Evolutionary conservation across 2,888 invertebrate species (phyloP).

Genomic region (Myopa testacea): DNA sequence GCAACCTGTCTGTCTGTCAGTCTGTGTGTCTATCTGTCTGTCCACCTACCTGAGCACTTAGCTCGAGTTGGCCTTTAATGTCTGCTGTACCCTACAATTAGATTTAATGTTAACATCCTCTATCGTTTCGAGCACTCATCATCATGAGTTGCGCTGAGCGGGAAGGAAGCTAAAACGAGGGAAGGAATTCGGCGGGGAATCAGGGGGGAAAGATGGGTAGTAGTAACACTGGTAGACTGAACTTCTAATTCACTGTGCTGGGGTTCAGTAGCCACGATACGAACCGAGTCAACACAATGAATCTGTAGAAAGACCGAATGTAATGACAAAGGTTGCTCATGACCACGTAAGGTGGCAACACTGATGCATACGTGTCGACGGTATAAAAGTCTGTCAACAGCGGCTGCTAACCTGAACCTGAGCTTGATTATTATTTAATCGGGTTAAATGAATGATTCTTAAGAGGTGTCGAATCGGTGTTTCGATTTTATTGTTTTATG

Average conservation of each 20-base stretch:
- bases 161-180: too few relatives aligned
- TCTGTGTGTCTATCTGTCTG: slow-evolving; percentile 10
- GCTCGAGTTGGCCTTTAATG: slow-evolving; percentile 53
- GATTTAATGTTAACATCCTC: slow-evolving; percentile 63
- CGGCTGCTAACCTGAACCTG: background rate
- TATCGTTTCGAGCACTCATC: slow-evolving; percentile 21
- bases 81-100: slow-evolving; percentile 55
- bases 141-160: too few relatives aligned
- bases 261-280: too few relatives aligned
- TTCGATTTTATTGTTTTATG: too few relatives aligned
- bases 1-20: background rate
- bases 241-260: too few relatives aligned
- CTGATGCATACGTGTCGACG: background rate
- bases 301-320: background rate
- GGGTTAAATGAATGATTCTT: too few relatives aligned
- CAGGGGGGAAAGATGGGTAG: background rate
- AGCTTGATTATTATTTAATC: too few relatives aligned
- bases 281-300: background rate
- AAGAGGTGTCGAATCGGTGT: too few relatives aligned
- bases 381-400: background rate
- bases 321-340: background rate
- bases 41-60: slow-evolving; percentile 1
- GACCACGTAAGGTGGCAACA: background rate
- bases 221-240: background rate
- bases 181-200: background rate